Evolutionary conservation across 2,113 vertebrate genomes (phyloP), one percentile per base, ranked within the genome.

Genomic region (Siniperca chuatsi): DNA sequence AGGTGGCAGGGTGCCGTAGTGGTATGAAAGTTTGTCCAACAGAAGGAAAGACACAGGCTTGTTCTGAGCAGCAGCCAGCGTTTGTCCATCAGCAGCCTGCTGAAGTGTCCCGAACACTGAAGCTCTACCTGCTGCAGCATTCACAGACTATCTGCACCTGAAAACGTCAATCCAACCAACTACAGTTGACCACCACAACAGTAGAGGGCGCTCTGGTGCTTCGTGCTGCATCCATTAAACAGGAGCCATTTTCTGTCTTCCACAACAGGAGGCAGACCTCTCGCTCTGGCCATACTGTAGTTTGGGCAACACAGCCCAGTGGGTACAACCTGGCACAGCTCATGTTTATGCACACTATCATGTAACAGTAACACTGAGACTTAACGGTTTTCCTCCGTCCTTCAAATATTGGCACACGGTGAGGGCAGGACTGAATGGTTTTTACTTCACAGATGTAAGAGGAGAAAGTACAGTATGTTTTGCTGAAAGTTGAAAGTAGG

Each of bases 201-300:
- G 86, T 37, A 95, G 95, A 90, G 94, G 94, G 94, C 44, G 87
- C 92, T 89, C 81, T 52, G 78, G 83, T 57, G 75, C 92, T 92
- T 83, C 57, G 15, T 13, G 44, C 75, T 54, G 73, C 57, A 54
- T 15, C 82, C 50, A 62, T 77, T 69, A 12, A 78, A 78, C n/a
- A 61, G 93, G 81, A 94, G 93, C 92, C 94, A 93, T 95, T 94
- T 95, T 94, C 92, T 81, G 40, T 77, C 77, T 29, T 42, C 58
- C 64, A 68, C 82, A 64, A 42, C 80, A 78, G 86, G 78, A 85
- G 85, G 66, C 67, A 37, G 84, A 40, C 79, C 81, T 71, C 80
- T 75, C 13, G 8, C 80, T 89, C 61, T 69, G 83, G 87, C 87
- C 87, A 40, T 71, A 52, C 86, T 89, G 82, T 16, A 75, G 87